Conservation (phyloP, 2,113 vertebrate genomes). For the Macaca nemestrina region DNA sequence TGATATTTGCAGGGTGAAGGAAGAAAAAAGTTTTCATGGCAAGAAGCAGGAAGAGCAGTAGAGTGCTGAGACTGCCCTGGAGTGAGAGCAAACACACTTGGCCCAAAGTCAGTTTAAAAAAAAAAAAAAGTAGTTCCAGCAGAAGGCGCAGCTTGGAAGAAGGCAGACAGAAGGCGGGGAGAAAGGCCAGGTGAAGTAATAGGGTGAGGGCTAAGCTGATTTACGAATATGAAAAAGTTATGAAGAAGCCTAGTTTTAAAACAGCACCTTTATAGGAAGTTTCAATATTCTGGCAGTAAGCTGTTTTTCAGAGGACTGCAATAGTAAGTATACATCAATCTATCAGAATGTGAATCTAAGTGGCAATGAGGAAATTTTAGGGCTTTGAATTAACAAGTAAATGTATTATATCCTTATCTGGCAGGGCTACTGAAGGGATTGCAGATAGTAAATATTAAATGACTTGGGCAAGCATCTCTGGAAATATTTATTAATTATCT, state of each 20-base stretch:
- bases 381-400: background rate
- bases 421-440: background rate
- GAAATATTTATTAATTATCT: constrained; percentile 27
- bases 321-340: background rate
- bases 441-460: background rate
- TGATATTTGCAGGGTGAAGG: background rate
- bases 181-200: background rate
- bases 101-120: background rate
- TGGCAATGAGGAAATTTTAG: background rate
- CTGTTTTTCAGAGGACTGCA: background rate
- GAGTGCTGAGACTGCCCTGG: background rate
- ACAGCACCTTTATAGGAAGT: background rate
- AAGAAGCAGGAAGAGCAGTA: background rate
- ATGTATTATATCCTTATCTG: background rate
- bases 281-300: background rate
- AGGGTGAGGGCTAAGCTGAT: background rate
- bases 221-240: background rate
- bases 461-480: background rate
- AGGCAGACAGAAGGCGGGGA: background rate
- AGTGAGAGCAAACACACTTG: background rate
- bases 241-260: background rate
- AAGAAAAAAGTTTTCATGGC: background rate
- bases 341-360: background rate
- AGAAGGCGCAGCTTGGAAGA: background rate
- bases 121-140: background rate